Evolutionary conservation across 2,888 invertebrate genomes (phyloP).

Genomic region (Drosophila lacicola): DNA sequence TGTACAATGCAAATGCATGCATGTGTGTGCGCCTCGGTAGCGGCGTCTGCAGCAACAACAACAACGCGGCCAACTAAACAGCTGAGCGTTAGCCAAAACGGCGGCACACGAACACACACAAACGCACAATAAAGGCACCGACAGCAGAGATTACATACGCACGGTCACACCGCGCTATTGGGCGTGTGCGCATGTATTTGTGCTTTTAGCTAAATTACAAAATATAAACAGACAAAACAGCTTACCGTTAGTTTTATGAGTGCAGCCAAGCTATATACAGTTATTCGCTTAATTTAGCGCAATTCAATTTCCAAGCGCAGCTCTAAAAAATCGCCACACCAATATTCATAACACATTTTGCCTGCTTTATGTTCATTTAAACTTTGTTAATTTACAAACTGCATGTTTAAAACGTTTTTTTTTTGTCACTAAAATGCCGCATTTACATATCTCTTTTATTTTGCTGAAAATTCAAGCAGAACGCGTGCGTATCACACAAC

Average conservation of each 20-base stretch:
- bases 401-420: constrained; percentile 3
- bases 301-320: not conserved
- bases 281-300: not conserved
- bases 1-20: constrained; percentile 4
- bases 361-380: not conserved
- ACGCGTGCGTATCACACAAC: constrained; percentile 37
- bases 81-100: constrained; percentile 55
- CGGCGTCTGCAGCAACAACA: constrained; percentile 43
- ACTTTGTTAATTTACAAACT: not conserved
- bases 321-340: not conserved
- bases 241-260: constrained; percentile 49
- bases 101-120: constrained; percentile 24
- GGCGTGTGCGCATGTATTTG: constrained; percentile 50
- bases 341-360: not conserved
- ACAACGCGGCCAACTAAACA: constrained; percentile 40
- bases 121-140: not conserved
- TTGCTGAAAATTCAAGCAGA: constrained; percentile 13
- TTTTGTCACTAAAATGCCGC: constrained; percentile 44
- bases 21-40: constrained; percentile 19
- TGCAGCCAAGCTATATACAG: constrained; percentile 3
- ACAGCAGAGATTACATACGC: constrained; percentile 1
- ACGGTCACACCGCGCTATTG: constrained; percentile 42
- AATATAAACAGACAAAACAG: constrained; percentile 50
- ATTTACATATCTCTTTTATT: constrained; percentile 26
- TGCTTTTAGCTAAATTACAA: constrained; percentile 58